phyloP scores from a whole-genome alignment of 2,888 invertebrate genomes.

The Petrolisthes manimaculis region DNA sequence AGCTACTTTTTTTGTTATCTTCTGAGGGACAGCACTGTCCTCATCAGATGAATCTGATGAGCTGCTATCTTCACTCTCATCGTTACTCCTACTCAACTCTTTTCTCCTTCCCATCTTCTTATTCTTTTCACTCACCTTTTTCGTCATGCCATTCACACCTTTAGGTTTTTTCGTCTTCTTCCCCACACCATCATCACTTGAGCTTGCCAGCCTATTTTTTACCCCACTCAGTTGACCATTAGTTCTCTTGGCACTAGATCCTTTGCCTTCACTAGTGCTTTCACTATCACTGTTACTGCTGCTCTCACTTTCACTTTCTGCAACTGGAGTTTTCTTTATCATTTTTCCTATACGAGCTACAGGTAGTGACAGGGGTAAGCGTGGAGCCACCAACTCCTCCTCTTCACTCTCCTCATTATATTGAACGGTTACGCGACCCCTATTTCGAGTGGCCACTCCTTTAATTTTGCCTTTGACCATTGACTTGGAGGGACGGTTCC shows the following conservation, averaged over 20 bases:
- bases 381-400: conserved; percentile 30
- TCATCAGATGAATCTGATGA: conserved; percentile 18
- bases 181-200: conserved; percentile 30
- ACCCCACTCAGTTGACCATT: conserved; percentile 46
- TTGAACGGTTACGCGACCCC: conserved; percentile 50
- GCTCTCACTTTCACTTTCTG: conserved; percentile 10
- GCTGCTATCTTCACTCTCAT: conserved; percentile 39
- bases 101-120: conserved; percentile 19
- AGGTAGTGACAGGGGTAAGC: not conserved
- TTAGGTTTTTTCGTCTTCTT: conserved; percentile 29
- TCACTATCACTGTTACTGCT: conserved; percentile 27
- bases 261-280: conserved; percentile 22
- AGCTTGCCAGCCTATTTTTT: conserved; percentile 40
- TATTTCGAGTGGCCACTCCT: conserved; percentile 47
- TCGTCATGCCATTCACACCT: conserved; percentile 47
- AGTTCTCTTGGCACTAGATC: conserved; percentile 44
- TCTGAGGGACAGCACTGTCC: conserved; percentile 18
- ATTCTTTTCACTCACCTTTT: conserved; percentile 15
- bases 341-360: not conserved
- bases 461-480: conserved; percentile 39
- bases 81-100: conserved; percentile 24
- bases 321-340: conserved; percentile 21
- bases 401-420: conserved; percentile 58
- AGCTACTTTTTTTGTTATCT: conserved; percentile 10
- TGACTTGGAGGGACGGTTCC: conserved; percentile 31